phyloP scores from a whole-genome alignment of 2,797 vertebrate species.

The Gymnothorax reevesii region DNA sequence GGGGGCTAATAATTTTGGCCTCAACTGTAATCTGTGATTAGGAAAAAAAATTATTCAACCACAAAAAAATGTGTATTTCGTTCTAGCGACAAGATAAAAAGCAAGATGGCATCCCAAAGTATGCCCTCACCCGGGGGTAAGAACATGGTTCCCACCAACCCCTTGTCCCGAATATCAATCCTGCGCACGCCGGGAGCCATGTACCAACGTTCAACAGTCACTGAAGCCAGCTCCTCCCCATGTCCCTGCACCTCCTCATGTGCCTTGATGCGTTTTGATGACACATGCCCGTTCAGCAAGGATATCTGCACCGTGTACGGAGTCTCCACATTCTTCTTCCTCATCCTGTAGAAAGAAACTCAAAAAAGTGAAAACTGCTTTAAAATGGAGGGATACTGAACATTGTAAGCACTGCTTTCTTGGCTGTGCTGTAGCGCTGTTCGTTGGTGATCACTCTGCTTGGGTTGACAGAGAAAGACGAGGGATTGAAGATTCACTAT shows the following conservation, averaged over 20 bases:
- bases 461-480: too few species aligned
- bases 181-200: conserved; percentile 67
- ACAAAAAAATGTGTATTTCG: too few species aligned
- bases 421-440: too few species aligned
- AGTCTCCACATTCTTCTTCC: conserved; percentile 60
- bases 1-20: too few species aligned
- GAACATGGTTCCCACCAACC: conserved; percentile 74
- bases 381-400: too few species aligned
- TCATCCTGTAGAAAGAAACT: conserved; percentile 56
- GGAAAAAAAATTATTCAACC: too few species aligned
- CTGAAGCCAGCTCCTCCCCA: conserved; percentile 58
- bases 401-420: neutral
- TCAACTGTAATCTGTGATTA: too few species aligned
- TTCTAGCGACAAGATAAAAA: too few species aligned
- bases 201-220: conserved; percentile 68
- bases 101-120: too few species aligned
- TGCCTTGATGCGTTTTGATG: conserved; percentile 37
- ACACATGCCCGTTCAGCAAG: conserved; percentile 67
- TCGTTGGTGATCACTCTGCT: too few species aligned
- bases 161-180: conserved; percentile 65
- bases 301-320: conserved; percentile 67
- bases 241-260: conserved; percentile 37
- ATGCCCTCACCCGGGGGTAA: conserved; percentile 71
- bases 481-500: too few species aligned
- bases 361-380: neutral